A percentile compares a stretch with the other conserved stretches of the same genome.
Evolutionary conservation across 2,888 invertebrate genomes (phyloP).

Genomic region (Philopedon plagiatum): DNA sequence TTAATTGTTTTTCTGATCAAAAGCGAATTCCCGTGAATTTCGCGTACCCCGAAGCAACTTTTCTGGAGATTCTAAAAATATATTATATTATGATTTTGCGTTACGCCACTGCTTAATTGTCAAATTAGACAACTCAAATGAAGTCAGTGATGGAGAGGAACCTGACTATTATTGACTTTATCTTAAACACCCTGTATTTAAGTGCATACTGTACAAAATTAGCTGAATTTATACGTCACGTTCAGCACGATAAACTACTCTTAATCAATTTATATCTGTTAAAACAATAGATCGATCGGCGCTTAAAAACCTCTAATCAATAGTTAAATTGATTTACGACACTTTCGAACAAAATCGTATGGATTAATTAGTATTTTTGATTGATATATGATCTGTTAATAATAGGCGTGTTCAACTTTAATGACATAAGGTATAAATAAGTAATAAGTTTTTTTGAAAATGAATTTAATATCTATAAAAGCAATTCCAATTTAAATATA

Average conservation of each 20-base stretch:
- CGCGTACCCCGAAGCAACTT: too few species aligned
- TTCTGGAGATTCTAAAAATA: too few species aligned
- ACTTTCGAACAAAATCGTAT: background rate
- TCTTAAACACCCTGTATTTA: too few species aligned
- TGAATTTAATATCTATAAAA: background rate
- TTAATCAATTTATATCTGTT: background rate
- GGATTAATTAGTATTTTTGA: background rate
- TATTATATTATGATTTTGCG: too few species aligned
- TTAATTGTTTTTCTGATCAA: too few species aligned
- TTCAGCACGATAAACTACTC: background rate
- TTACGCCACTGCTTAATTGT: too few species aligned
- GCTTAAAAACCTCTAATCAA: background rate
- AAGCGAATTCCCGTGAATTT: too few species aligned
- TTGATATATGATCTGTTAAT: background rate
- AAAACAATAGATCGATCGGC: background rate
- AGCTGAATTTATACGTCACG: too few species aligned
- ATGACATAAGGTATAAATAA: background rate
- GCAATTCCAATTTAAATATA: background rate
- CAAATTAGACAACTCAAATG: too few species aligned
- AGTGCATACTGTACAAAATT: too few species aligned
- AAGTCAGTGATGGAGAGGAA: too few species aligned
- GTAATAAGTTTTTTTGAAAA: background rate
- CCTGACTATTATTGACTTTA: too few species aligned
- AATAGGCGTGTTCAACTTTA: background rate
- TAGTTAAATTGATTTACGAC: background rate